Conservation (phyloP, 2,888 invertebrate species). For the Tromatobia lineatoria region DNA sequence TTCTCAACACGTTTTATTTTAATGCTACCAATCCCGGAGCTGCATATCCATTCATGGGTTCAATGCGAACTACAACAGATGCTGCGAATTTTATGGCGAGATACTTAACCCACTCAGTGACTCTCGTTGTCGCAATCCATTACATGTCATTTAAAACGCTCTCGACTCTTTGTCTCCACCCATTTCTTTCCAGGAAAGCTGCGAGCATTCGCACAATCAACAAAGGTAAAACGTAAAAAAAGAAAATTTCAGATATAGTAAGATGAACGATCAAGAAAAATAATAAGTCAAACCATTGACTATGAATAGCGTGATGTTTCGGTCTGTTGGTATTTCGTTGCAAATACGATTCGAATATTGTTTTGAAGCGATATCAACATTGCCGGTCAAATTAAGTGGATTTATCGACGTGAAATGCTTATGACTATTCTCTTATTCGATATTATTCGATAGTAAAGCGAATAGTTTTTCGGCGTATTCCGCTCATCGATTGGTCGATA, state of each 20-base stretch:
- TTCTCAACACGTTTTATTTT: not conserved
- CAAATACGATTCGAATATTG: not conserved
- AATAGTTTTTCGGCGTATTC: not conserved
- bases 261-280: not conserved
- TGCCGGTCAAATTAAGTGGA: not conserved
- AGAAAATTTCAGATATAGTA: no score
- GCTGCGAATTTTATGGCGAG: not conserved
- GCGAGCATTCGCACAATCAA: not conserved
- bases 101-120: not conserved
- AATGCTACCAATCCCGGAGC: not conserved
- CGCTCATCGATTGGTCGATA: not conserved
- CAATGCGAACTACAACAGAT: constrained; percentile 1
- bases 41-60: not conserved
- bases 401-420: not conserved
- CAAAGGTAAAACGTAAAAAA: no score
- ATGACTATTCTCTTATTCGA: not conserved
- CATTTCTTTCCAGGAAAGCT: not conserved
- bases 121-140: not conserved
- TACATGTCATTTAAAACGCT: not conserved
- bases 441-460: not conserved
- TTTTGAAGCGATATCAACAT: not conserved
- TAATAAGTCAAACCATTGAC: not conserved
- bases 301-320: not conserved
- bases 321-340: not conserved
- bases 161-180: not conserved